Evolutionary conservation across 2,797 vertebrate genomes (phyloP), one percentile per base, ranked within the genome.

Genomic region (Nyctalus aviator): DNA sequence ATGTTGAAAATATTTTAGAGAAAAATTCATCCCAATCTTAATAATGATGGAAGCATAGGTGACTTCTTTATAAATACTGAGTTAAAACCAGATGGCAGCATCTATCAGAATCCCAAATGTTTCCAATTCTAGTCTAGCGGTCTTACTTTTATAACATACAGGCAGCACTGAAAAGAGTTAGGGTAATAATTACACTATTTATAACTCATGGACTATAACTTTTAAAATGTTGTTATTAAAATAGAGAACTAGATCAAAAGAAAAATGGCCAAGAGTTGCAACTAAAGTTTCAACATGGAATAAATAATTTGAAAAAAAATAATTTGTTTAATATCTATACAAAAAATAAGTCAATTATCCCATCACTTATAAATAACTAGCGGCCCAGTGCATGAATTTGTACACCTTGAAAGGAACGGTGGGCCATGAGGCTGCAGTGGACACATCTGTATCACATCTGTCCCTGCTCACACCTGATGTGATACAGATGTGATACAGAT

Each of bases 1-100:
- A 57, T 91, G 10, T 82, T 83, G 53, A 25, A 78, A 41, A 68
- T 55, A 91, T 46, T 78, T 93, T 84, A 69, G 23, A 71, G 64
- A 84, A 75, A 77, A 72, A 27, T 35, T 46, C 32, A 87, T 30
- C n/a, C 8, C 17, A 83, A 18, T 59, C 18, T 53, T 75, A 72
- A 18, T 35, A 81, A 32, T 57, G 15, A 77, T 64, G 50, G 17
- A 69, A 44, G 84, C 27, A 4, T 14, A 4, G 1, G 12, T 57
- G 35, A 68, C 23, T 55, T 91, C 27, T 84, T 64, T 62, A 64
- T 69, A 87, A 59, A 8, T 9, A 13, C 35, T 37, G 35, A 95
- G 5, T 75, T 91, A 64, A 23, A 73, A 32, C 46, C 66, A 88
- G n/a, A 57, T 27, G 20, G 23, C 5, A 79, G 23, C 30, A 53